Conservation (phyloP, 2,888 invertebrate genomes). For the Drosophila cyrtoloma region DNA sequence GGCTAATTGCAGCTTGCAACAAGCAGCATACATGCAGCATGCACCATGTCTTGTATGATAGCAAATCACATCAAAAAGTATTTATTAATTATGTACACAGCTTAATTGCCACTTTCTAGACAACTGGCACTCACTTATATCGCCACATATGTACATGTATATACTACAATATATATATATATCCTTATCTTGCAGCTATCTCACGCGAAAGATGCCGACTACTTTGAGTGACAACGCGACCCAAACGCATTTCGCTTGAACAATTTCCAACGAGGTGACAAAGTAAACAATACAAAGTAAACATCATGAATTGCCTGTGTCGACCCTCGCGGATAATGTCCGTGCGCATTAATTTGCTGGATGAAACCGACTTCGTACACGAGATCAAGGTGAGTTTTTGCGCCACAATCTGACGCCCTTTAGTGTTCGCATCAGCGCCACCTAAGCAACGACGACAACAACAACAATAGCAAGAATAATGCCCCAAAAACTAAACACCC, state of each 20-base stretch:
- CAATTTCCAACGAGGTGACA: conserved; percentile 32
- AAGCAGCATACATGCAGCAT: conserved; percentile 13
- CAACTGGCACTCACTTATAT: conserved; percentile 17
- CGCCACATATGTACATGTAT: not conserved
- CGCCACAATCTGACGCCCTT: conserved; percentile 25
- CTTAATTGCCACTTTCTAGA: conserved; percentile 74
- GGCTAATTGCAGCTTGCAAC: conserved; percentile 60
- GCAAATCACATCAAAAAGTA: conserved; percentile 37
- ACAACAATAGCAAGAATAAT: conserved; percentile 7
- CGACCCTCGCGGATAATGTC: conserved; percentile 85
- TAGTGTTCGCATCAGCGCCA: conserved; percentile 60
- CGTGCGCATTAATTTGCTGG: conserved; percentile 93
- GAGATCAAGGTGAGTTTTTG: conserved; percentile 91
- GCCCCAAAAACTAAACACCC: conserved; percentile 12
- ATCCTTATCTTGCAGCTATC: conserved; percentile 33
- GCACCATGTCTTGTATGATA: conserved; percentile 33
- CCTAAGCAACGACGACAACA: conserved; percentile 44
- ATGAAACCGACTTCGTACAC: conserved; percentile 95
- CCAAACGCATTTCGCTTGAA: conserved; percentile 59
- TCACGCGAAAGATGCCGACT: conserved; percentile 54
- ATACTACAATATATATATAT: conserved; percentile 19
- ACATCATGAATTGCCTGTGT: conserved; percentile 85
- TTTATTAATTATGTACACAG: conserved; percentile 71
- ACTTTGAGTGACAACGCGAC: conserved; percentile 40
- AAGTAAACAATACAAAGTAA: conserved; percentile 15